A percentile compares a stretch with the other conserved stretches of the same genome.
Evolutionary conservation across 2,113 vertebrate species (phyloP).

Genomic region (Campylorhamphus procurvoides): DNA sequence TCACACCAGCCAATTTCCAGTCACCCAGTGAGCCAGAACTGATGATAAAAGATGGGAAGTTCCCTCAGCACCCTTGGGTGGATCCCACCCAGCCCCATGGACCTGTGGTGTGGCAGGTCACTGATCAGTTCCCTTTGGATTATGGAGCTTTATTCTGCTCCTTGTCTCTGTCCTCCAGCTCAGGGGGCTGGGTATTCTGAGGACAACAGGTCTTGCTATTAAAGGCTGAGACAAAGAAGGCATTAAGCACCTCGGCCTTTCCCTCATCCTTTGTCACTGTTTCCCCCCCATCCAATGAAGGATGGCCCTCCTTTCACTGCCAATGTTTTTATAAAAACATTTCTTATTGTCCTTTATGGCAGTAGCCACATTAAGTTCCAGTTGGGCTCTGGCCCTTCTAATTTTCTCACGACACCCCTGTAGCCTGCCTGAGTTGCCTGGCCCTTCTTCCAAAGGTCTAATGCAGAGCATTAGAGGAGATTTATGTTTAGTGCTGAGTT

Average conservation of each 20-base stretch:
- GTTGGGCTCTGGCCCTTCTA: neutral
- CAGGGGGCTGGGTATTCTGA: neutral
- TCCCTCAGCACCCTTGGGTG: neutral
- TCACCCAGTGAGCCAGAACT: neutral
- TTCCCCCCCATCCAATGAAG: neutral
- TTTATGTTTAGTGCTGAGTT: constrained; percentile 67
- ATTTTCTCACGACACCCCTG: neutral
- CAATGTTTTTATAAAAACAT: neutral
- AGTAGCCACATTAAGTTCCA: neutral
- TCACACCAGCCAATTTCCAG: neutral
- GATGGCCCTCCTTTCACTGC: neutral
- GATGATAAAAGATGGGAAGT: neutral
- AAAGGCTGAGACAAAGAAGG: neutral
- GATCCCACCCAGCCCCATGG: neutral
- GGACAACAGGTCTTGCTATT: neutral
- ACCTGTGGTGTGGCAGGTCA: neutral
- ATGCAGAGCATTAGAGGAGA: constrained; percentile 53
- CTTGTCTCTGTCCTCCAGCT: neutral
- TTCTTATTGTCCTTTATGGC: neutral
- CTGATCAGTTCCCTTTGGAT: neutral
- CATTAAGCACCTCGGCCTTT: neutral
- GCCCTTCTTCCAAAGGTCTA: constrained; percentile 3
- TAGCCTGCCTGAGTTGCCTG: neutral
- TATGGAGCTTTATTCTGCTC: neutral
- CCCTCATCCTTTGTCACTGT: neutral